Conservation (phyloP, 2,113 vertebrate genomes). For the Hucho hucho region DNA sequence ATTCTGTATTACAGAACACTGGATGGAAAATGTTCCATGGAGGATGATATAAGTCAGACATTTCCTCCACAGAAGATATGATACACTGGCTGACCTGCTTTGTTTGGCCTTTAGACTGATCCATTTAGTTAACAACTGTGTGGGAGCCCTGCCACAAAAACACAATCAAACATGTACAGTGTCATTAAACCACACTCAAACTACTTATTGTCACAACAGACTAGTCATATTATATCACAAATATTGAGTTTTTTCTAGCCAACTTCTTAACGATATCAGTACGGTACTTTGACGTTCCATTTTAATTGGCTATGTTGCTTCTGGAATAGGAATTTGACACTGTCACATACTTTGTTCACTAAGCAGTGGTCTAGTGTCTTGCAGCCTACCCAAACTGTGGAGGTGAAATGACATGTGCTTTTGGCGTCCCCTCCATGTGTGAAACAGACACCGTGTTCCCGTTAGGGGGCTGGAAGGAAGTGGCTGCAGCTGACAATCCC, state of each 20-base stretch:
- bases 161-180: slow-evolving; percentile 19
- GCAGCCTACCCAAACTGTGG: slow-evolving; percentile 37
- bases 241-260: too few relatives aligned
- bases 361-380: not conserved
- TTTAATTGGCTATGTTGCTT: too few relatives aligned
- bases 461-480: not conserved
- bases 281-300: too few relatives aligned
- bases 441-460: not conserved
- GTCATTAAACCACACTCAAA: not conserved
- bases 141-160: slow-evolving; percentile 40
- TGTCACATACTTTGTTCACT: not conserved
- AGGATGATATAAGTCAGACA: too few relatives aligned
- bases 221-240: not conserved
- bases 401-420: slow-evolving; percentile 1
- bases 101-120: slow-evolving; percentile 55
- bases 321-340: not conserved
- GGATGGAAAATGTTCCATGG: too few relatives aligned
- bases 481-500: slow-evolving; percentile 1
- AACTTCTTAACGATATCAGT: too few relatives aligned
- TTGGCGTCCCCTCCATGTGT: slow-evolving; percentile 3
- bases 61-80: too few relatives aligned
- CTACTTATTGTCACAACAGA: not conserved
- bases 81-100: slow-evolving; percentile 54
- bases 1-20: too few relatives aligned
- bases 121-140: slow-evolving; percentile 59